Evolutionary conservation across 2,888 invertebrate species (phyloP), one percentile per base, ranked within the genome.

Genomic region (Drosophila pseudotalamancana): DNA sequence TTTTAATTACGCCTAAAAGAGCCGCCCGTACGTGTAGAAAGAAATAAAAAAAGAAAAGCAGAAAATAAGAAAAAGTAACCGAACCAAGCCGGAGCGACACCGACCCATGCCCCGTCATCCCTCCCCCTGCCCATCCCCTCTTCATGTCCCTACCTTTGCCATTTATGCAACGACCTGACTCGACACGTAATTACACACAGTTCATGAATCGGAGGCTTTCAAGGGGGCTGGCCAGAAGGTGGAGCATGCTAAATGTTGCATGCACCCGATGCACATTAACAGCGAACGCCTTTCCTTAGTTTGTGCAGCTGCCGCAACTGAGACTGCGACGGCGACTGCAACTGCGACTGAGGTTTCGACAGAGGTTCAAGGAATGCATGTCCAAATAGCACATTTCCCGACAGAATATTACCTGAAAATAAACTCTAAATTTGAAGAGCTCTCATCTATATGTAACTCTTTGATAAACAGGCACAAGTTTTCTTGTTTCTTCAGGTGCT

Each of bases 1-100:
- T 85, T 85, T 87, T 87, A 85, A 87, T 85, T 86, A 86, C 80
- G 84, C 77, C 86, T 85, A 87, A 86, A 85, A 84, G 79, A 87
- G 86, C 83, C 74, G 87, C 70, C 64, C 4, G 66, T 63, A 69
- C 70, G 64, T 68, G 81, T 62, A 74, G 84, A 80, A 87, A 74
- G 69, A 80, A 66, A 64, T 55, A 50, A 54, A 54, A 70, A 39
- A 23, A 5, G 18, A 48, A 39, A 21, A 40, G 31, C 11, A 34
- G 50, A 48, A 34, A 48, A 40, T 53, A 49, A 57, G 49, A 45
- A 53, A 73, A 67, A 49, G 70, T 61, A 56, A n/a, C 42, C 50
- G 50, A 34, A 34, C 50, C 45, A 50, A 70, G 51, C 14, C 19
- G 9, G 49, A 23, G 9, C 60, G 34, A 37, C 45, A 39, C 29